Conservation (phyloP, 2,888 invertebrate species). For the Mechanitis messenoides region DNA sequence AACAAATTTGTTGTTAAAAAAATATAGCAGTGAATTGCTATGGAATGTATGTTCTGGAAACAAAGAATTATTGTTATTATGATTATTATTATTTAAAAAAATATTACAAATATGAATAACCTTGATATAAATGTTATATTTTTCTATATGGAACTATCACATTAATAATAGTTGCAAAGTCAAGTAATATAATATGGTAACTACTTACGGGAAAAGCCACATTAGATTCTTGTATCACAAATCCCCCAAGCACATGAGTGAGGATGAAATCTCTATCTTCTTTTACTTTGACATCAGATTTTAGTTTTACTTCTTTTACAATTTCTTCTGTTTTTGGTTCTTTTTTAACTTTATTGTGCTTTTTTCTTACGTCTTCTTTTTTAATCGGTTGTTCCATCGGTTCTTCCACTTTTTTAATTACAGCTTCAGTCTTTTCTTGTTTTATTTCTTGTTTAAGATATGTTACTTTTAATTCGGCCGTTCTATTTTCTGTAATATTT, state of each 20-base stretch:
- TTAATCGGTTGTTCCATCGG: neutral
- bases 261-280: conserved; percentile 44
- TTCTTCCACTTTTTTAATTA: neutral
- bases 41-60: too few species aligned
- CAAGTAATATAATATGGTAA: neutral
- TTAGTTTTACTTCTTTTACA: conserved; percentile 31
- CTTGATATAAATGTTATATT: too few species aligned
- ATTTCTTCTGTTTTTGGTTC: conserved; percentile 23
- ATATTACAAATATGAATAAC: too few species aligned
- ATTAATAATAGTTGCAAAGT: too few species aligned
- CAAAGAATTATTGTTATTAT: too few species aligned
- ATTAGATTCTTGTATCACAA: conserved; percentile 69
- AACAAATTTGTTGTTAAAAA: too few species aligned
- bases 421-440: conserved; percentile 17
- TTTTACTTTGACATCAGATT: conserved; percentile 32
- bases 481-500: conserved; percentile 16
- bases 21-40: too few species aligned
- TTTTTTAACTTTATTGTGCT: conserved; percentile 22
- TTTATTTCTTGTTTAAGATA: neutral
- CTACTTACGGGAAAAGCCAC: conserved; percentile 66
- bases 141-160: too few species aligned
- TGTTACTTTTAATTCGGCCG: conserved; percentile 3
- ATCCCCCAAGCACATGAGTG: conserved; percentile 66
- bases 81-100: too few species aligned
- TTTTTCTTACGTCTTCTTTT: neutral